A percentile compares a stretch with the other conserved stretches of the same genome.
Conservation (phyloP, 2,113 vertebrate species). For the Cephalopholis sonnerati region DNA sequence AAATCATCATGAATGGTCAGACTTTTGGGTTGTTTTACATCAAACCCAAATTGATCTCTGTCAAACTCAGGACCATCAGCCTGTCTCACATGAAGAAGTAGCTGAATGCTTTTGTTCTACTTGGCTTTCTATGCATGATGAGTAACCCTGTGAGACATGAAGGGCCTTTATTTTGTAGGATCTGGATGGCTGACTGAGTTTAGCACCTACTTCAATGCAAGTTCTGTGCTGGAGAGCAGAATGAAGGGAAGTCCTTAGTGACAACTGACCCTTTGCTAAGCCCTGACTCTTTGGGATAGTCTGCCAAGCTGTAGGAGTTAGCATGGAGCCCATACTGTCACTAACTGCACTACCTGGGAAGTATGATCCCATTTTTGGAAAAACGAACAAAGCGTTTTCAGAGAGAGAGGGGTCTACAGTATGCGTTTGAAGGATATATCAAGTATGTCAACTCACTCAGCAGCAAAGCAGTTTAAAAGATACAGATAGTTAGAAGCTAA, state of each 20-base stretch:
- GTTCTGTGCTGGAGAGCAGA: not conserved
- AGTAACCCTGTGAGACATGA: not conserved
- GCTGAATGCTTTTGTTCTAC: not conserved
- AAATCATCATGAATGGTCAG: not conserved
- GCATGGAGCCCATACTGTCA: too few species aligned
- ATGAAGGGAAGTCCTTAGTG: not conserved
- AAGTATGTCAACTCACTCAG: too few species aligned
- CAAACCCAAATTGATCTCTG: not conserved
- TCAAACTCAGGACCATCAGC: not conserved
- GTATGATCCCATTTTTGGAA: too few species aligned
- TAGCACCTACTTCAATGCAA: not conserved
- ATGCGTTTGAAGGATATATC: too few species aligned
- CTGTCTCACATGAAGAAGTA: not conserved
- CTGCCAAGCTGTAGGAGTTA: too few species aligned
- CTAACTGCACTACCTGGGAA: too few species aligned
- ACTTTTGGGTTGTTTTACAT: constrained; percentile 4
- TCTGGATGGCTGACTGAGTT: not conserved
- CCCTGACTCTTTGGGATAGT: too few species aligned
- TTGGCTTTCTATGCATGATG: not conserved
- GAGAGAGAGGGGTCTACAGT: too few species aligned
- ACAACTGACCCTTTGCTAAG: too few species aligned
- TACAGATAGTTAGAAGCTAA: too few species aligned
- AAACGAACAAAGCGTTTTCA: too few species aligned
- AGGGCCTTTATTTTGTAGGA: not conserved
- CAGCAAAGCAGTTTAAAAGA: too few species aligned